Evolutionary conservation across 2,888 invertebrate genomes (phyloP).

Genomic region (Drosophila dives): DNA sequence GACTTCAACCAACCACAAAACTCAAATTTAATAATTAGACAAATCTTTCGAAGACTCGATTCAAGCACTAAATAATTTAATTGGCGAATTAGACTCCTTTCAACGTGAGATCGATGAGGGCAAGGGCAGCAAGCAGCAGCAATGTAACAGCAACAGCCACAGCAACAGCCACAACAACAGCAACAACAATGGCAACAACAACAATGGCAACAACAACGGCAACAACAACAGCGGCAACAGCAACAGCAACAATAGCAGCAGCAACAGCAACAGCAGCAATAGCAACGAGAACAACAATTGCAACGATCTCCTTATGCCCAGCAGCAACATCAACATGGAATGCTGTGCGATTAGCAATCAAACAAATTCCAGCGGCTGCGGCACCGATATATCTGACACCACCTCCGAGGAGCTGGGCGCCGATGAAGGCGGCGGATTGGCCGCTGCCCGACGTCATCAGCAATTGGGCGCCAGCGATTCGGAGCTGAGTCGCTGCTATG

Average conservation of each 20-base stretch:
- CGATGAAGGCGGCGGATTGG: constrained; percentile 57
- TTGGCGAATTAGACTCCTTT: constrained; percentile 85
- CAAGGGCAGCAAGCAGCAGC: constrained; percentile 75
- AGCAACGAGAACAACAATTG: constrained; percentile 41
- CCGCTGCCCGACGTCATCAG: constrained; percentile 32
- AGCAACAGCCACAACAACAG: constrained; percentile 30
- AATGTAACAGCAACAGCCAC: constrained; percentile 46
- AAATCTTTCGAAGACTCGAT: constrained; percentile 85
- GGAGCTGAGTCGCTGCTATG: constrained; percentile 83
- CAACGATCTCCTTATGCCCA: constrained; percentile 51
- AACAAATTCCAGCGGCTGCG: constrained; percentile 83
- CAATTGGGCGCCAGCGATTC: constrained; percentile 83
- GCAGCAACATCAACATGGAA: constrained; percentile 55
- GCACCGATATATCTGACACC: constrained; percentile 82
- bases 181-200: constrained; percentile 50
- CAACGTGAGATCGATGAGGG: constrained; percentile 85
- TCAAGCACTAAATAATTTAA: constrained; percentile 85
- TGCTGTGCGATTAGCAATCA: constrained; percentile 79
- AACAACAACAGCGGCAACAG: constrained; percentile 19
- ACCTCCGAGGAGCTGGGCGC: constrained; percentile 80
- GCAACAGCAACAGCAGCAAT: constrained; percentile 55
- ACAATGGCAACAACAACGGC: constrained; percentile 28
- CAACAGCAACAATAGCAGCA: constrained; percentile 44
- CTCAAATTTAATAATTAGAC: constrained; percentile 78
- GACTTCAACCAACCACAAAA: constrained; percentile 45